Percentiles rank a stretch among this genome's conserved stretches.
Conservation (phyloP, 2,113 vertebrate genomes). For the Vicugna pacos region DNA sequence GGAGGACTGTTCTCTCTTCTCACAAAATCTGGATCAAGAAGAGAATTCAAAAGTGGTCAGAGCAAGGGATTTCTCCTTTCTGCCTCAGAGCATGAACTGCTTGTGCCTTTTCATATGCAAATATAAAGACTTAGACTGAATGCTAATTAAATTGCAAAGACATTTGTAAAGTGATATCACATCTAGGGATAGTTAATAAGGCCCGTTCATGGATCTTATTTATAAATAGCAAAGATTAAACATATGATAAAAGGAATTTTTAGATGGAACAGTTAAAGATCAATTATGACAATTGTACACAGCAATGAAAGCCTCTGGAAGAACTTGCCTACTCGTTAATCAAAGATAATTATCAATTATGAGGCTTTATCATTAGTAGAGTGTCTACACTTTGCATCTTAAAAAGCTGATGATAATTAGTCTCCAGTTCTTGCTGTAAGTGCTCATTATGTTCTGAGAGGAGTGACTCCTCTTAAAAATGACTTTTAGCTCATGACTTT, state of each 20-base stretch:
- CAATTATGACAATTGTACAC: constrained; percentile 71
- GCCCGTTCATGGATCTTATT: constrained; percentile 55
- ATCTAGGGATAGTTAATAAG: constrained; percentile 67
- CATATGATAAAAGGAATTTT: constrained; percentile 69
- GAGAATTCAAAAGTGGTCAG: constrained; percentile 68
- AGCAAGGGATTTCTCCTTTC: constrained; percentile 63
- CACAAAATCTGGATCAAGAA: constrained; percentile 67
- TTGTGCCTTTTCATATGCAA: constrained; percentile 79
- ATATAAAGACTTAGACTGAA: constrained; percentile 61
- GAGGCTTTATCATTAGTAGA: constrained; percentile 72
- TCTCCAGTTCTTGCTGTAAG: constrained; percentile 59
- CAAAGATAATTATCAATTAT: constrained; percentile 82
- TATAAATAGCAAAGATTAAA: constrained; percentile 76
- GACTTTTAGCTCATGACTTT: constrained; percentile 69
- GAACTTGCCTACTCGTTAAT: constrained; percentile 77
- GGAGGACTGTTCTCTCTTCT: constrained; percentile 47
- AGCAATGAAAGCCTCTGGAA: constrained; percentile 58
- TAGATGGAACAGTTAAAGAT: constrained; percentile 76
- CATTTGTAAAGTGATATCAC: constrained; percentile 66
- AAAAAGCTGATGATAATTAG: constrained; percentile 75
- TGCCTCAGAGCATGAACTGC: constrained; percentile 37
- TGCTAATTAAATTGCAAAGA: constrained; percentile 72
- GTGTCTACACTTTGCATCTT: constrained; percentile 75
- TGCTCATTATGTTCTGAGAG: constrained; percentile 65
- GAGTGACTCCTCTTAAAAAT: constrained; percentile 56